Percentiles rank a stretch among this genome's conserved stretches.
Conservation (phyloP, 2,888 invertebrate genomes). For the Oxyteleia sp. region DNA sequence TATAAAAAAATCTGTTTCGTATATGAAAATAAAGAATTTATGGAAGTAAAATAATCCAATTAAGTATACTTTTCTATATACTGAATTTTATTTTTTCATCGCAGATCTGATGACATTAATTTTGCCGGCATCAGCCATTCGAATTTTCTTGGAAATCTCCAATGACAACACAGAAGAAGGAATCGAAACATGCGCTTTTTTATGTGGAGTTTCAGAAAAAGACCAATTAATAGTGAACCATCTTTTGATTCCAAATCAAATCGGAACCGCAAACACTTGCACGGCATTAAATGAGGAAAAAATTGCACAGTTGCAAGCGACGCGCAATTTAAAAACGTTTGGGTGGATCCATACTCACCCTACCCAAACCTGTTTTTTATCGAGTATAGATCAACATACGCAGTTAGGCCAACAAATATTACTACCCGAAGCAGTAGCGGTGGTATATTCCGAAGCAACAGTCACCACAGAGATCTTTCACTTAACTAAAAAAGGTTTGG, state of each 20-base stretch:
- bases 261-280: neutral
- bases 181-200: neutral
- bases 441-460: neutral
- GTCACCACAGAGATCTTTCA: neutral
- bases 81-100: too few species aligned
- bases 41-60: too few species aligned
- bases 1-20: too few species aligned
- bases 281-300: neutral
- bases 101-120: too few species aligned
- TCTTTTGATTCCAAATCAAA: conserved; percentile 9
- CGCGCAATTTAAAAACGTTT: neutral
- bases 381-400: neutral
- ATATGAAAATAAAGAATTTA: too few species aligned
- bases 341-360: neutral
- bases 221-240: neutral
- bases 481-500: neutral
- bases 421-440: neutral
- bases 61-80: too few species aligned
- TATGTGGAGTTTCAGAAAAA: neutral
- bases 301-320: neutral
- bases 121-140: neutral
- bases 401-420: neutral
- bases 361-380: neutral
- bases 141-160: neutral
- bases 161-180: neutral